Percentiles rank a stretch among this genome's conserved stretches.
Conservation (phyloP, 2,797 vertebrate species). For the Jordanella pulchra region DNA sequence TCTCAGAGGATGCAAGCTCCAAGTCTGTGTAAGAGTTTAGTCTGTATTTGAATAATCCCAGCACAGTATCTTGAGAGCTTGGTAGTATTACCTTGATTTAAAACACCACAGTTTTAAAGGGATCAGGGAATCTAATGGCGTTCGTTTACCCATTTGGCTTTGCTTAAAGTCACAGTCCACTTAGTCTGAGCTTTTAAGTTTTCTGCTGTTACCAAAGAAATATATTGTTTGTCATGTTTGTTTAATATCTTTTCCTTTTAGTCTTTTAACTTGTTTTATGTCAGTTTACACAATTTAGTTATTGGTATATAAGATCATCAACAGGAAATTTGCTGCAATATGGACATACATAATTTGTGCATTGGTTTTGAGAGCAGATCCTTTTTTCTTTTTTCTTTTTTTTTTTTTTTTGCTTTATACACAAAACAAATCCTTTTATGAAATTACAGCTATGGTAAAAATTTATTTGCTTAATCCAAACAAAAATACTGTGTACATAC, state of each 20-base stretch:
- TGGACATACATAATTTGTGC: too few relatives aligned
- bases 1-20: conserved; percentile 85
- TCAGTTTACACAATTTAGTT: neutral
- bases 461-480: too few relatives aligned
- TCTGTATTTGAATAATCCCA: conserved; percentile 5
- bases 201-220: neutral
- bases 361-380: too few relatives aligned
- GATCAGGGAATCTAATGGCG: neutral
- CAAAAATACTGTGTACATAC: too few relatives aligned
- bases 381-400: too few relatives aligned
- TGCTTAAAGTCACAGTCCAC: neutral
- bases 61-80: neutral
- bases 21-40: conserved; percentile 86
- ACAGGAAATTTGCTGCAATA: too few relatives aligned
- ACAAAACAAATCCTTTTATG: too few relatives aligned
- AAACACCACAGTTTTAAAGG: neutral
- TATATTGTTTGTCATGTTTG: too few relatives aligned
- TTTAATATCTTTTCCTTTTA: too few relatives aligned
- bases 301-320: neutral
- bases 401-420: too few relatives aligned
- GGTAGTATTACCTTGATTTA: neutral
- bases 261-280: neutral
- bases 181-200: neutral
- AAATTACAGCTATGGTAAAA: too few relatives aligned
- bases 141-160: neutral